A percentile compares a stretch with the other conserved stretches of the same genome.
phyloP scores from a whole-genome alignment of 2,113 vertebrate genomes.

The Triplophysa tibetana region DNA sequence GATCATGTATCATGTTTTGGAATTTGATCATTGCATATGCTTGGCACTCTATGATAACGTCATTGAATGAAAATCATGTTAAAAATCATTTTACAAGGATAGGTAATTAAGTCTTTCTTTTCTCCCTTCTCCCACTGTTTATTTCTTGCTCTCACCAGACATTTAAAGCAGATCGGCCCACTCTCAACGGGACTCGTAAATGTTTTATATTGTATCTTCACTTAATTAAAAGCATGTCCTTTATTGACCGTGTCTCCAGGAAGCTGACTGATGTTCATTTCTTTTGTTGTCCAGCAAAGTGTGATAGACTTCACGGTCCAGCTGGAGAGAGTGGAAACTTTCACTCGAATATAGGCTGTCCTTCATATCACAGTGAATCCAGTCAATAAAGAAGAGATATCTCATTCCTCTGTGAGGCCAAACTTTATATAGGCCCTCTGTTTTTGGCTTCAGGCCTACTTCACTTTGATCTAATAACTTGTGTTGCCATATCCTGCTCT shows the following conservation, averaged over 20 bases:
- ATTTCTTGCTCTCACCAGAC: constrained; percentile 44
- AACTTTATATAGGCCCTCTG: constrained; percentile 15
- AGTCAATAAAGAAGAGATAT: constrained; percentile 28
- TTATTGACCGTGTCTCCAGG: constrained; percentile 41
- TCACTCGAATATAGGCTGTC: neutral
- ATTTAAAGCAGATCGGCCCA: constrained; percentile 28
- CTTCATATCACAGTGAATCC: constrained; percentile 8
- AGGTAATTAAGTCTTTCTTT: constrained; percentile 48
- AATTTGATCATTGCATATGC: constrained; percentile 39
- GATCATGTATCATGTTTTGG: constrained; percentile 47
- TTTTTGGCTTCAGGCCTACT: neutral
- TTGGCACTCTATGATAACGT: constrained; percentile 54
- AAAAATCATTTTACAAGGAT: constrained; percentile 59
- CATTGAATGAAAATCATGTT: constrained; percentile 66
- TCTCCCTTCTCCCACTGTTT: constrained; percentile 20
- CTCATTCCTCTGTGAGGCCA: neutral
- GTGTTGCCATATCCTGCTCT: constrained; percentile 5
- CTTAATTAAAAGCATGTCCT: constrained; percentile 55
- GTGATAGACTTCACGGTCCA: constrained; percentile 19
- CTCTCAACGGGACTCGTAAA: constrained; percentile 48
- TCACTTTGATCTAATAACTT: constrained; percentile 27
- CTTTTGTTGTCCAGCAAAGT: constrained; percentile 27
- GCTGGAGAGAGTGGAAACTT: neutral
- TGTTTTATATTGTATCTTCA: constrained; percentile 52
- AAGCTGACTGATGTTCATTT: constrained; percentile 42